Percentiles rank a stretch among this genome's conserved stretches.
These are phyloP conservation scores for Macrostomum cliftonense DNA, from an alignment of 2,888 invertebrate species.

Conservation along the genomic window DNA sequence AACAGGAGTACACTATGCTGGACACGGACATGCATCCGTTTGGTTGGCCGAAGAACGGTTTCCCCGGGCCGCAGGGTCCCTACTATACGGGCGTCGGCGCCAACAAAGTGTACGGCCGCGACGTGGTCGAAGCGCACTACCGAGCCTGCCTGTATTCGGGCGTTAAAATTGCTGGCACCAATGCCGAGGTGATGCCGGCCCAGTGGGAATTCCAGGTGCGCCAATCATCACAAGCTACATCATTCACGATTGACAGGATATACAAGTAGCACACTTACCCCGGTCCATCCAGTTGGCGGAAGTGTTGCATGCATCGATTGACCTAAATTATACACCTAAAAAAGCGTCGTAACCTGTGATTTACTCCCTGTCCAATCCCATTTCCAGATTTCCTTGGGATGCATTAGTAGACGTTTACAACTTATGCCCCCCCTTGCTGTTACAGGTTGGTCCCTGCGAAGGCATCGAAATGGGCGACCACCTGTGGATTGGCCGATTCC, in stretches of 20 bases:
- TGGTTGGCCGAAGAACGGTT: conserved; percentile 35
- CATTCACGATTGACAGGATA: too few species aligned
- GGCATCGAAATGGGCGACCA: conserved; percentile 50
- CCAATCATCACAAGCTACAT: too few species aligned
- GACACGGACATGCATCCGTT: conserved; percentile 35
- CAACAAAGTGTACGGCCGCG: conserved; percentile 72
- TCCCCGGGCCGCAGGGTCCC: conserved; percentile 44
- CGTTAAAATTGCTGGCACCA: conserved; percentile 72
- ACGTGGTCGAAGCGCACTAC: conserved; percentile 89
- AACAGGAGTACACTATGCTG: conserved; percentile 43
- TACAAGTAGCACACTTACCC: too few species aligned
- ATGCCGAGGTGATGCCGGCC: conserved; percentile 95
- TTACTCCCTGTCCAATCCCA: too few species aligned
- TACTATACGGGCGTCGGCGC: conserved; percentile 97
- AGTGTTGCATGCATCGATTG: too few species aligned
- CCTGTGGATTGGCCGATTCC: conserved; percentile 41
- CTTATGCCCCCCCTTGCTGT: too few species aligned
- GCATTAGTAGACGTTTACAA: too few species aligned
- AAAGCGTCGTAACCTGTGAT: too few species aligned
- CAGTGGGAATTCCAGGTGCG: conserved; percentile 43
- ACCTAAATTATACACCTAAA: too few species aligned
- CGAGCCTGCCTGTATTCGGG: conserved; percentile 80
- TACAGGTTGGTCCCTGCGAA: conserved; percentile 69
- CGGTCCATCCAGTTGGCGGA: too few species aligned
- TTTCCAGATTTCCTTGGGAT: too few species aligned